Evolutionary conservation across 2,113 vertebrate genomes (phyloP).

Genomic region (Protobothrops flavoviridis): DNA sequence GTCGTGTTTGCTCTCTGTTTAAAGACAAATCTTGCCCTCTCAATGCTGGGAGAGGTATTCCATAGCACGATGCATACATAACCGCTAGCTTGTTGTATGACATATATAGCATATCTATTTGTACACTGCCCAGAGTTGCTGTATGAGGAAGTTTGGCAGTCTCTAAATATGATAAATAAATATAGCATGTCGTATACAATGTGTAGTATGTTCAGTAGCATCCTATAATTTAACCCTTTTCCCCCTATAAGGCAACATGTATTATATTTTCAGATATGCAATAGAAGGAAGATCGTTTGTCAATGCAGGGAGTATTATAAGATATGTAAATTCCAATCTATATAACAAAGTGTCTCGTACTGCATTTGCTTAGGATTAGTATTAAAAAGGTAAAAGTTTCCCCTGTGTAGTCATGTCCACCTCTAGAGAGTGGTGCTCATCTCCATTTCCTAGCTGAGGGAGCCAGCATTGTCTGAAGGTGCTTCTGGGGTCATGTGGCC

Average conservation of each 20-base stretch:
- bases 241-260: background rate
- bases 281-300: background rate
- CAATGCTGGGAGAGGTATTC: background rate
- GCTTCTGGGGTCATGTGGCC: background rate
- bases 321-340: background rate
- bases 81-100: background rate
- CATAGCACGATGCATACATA: background rate
- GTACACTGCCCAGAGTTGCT: background rate
- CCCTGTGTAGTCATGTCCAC: background rate
- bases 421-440: background rate
- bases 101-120: background rate
- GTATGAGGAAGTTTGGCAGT: too few relatives aligned
- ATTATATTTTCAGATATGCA: background rate
- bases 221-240: background rate
- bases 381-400: background rate
- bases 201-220: background rate
- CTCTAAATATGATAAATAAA: too few relatives aligned
- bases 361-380: background rate
- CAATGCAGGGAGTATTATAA: background rate
- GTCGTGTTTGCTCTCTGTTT: background rate
- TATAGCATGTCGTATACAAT: too few relatives aligned
- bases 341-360: background rate
- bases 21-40: background rate
- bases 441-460: background rate
- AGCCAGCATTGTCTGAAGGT: background rate